A percentile compares a stretch with the other conserved stretches of the same genome.
These are phyloP conservation scores for Aphrocallistes beatrix DNA, from an alignment of 37 sponge, comb jelly and placozoan species.

Conservation along the genomic window DNA sequence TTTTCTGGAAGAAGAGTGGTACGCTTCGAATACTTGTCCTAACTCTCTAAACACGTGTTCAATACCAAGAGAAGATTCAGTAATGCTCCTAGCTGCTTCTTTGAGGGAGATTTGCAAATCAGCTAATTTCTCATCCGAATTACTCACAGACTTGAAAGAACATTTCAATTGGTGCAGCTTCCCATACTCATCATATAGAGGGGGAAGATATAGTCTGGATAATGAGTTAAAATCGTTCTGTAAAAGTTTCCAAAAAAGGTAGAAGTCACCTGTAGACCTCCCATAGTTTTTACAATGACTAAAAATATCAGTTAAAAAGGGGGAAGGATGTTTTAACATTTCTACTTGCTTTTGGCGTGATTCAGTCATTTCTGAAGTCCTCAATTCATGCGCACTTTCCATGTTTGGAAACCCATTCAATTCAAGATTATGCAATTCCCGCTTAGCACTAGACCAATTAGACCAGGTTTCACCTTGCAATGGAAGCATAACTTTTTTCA, in stretches of 20 bases:
- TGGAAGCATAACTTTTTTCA: constrained; percentile 24
- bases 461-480: constrained; percentile 25
- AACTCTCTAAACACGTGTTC: constrained; percentile 26
- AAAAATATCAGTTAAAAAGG: background rate
- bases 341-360: background rate
- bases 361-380: background rate
- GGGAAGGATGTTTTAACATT: background rate
- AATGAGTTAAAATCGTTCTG: background rate
- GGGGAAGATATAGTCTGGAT: background rate
- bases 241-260: background rate
- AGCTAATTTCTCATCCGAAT: too few relatives aligned
- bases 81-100: background rate
- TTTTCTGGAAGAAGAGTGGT: background rate
- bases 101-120: background rate
- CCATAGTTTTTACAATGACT: background rate
- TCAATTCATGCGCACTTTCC: background rate
- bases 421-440: background rate
- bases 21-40: background rate
- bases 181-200: background rate
- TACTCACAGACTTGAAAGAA: too few relatives aligned
- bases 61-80: constrained; percentile 17
- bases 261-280: background rate
- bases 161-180: background rate
- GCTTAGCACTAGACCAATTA: background rate
- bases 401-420: background rate